Evolutionary conservation across 2,888 invertebrate genomes (phyloP), one percentile per base, ranked within the genome.

Genomic region (Tinea trinotella): DNA sequence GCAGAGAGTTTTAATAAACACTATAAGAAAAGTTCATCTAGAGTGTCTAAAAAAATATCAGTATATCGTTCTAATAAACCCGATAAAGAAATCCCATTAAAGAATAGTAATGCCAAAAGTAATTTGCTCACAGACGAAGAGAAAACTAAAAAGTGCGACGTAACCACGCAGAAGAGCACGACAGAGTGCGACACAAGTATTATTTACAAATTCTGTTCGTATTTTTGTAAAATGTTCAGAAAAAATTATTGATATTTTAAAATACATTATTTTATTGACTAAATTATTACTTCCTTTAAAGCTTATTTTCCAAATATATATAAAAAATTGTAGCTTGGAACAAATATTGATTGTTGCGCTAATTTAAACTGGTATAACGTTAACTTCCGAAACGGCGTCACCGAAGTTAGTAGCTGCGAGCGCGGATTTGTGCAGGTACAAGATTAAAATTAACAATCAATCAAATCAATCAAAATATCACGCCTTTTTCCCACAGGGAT

Each of bases 41-140:
- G 13, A 40, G n/a, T 40, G n/a, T 6, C 12, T 7, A 40, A 6
- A 2, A 4, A 40, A 15, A 13, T 4, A 13, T 40, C 40, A 6
- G 40, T 2, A n/a, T 13, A n/a, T 2, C 2, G 2, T 2, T 13
- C n/a, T 40, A 40, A 13, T 40, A 13, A 40, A 15, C 6, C 10
- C 7, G 46, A 84, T 35, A 67, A 66, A 58, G 73, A 77, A 22
- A 81, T 84, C 57, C 84, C 84, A 1, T 70, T 84, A 0, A 81
- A 74, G 59, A 63, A 66, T 2, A 75, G 80, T 0, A 68, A 62
- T 53, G 75, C 80, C 0, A 82, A 76, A 62, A 80, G 76, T 58
- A 69, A 83, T 57, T 77, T 84, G 49, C 62, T 72, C 56, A 60
- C 74, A 46, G 61, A 77, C 56, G 72, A 80, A 58, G 76, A 81